These are phyloP conservation scores for Rhinatrema bivittatum DNA, from an alignment of 2,797 vertebrate genomes.

Conservation along the genomic window DNA sequence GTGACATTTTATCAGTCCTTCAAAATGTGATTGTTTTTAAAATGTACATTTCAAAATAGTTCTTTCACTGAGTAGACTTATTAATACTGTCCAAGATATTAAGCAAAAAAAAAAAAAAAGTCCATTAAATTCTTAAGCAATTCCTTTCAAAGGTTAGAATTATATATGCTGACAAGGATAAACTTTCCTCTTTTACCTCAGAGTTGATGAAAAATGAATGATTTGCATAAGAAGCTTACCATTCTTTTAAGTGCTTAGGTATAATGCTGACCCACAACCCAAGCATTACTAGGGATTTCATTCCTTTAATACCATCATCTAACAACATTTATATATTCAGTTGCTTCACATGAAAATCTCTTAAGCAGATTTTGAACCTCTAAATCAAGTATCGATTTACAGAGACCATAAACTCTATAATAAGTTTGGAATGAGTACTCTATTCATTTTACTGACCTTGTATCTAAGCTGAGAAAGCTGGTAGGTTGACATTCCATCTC, in stretches of 20 bases:
- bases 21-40: slow-evolving; percentile 26
- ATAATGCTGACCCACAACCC: slow-evolving; percentile 38
- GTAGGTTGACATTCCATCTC: not conserved
- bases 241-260: slow-evolving; percentile 47
- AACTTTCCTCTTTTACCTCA: no score
- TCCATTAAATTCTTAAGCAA: no score
- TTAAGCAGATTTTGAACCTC: slow-evolving; percentile 18
- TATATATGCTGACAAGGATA: no score
- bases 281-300: slow-evolving; percentile 40
- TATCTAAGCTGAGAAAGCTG: not conserved
- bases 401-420: slow-evolving; percentile 6
- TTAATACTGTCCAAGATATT: no score
- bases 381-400: slow-evolving; percentile 15
- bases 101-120: no score
- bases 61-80: no score
- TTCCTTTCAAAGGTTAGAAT: no score
- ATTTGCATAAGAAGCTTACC: slow-evolving; percentile 66
- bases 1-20: slow-evolving; percentile 2
- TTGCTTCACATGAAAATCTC: slow-evolving; percentile 26
- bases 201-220: slow-evolving; percentile 46
- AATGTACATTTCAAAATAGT: slow-evolving; percentile 29
- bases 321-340: slow-evolving; percentile 24
- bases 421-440: not conserved
- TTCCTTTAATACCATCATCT: slow-evolving; percentile 33
- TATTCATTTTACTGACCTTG: not conserved